Evolutionary conservation across 2,113 vertebrate genomes (phyloP).

Genomic region (Chloropsis hardwickii): DNA sequence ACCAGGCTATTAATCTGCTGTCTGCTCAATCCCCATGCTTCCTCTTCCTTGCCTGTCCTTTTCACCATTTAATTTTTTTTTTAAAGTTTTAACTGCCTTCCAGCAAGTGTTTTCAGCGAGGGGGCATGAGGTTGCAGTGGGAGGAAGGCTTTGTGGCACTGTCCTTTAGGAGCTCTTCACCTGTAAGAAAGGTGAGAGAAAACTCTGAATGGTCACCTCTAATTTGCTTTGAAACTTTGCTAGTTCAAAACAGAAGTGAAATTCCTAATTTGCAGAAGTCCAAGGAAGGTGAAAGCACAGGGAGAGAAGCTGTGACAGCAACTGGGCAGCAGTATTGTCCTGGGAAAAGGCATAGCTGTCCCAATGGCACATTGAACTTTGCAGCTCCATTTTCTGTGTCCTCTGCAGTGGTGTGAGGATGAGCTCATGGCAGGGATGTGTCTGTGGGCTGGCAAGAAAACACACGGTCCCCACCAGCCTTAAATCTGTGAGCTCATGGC

Average conservation of each 20-base stretch:
- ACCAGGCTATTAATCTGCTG: slow-evolving; percentile 67
- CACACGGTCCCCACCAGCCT: fast-evolving
- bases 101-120: background rate
- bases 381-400: background rate
- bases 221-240: background rate
- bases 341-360: background rate
- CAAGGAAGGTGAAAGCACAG: background rate
- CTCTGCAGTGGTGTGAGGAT: background rate
- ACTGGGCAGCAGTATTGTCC: background rate
- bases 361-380: background rate
- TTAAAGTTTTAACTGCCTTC: background rate
- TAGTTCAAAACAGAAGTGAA: background rate
- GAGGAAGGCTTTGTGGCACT: background rate
- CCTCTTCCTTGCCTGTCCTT: slow-evolving; percentile 10
- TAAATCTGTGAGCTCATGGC: background rate
- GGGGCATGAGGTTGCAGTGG: background rate
- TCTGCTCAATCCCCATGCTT: slow-evolving; percentile 51
- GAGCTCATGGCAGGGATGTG: background rate
- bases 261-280: background rate
- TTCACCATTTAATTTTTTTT: background rate
- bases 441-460: background rate
- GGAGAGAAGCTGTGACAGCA: background rate
- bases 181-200: background rate
- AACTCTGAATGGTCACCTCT: background rate
- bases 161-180: background rate